Conservation (phyloP, 64 coral and sea anemone genomes). For the Montipora sp. region DNA sequence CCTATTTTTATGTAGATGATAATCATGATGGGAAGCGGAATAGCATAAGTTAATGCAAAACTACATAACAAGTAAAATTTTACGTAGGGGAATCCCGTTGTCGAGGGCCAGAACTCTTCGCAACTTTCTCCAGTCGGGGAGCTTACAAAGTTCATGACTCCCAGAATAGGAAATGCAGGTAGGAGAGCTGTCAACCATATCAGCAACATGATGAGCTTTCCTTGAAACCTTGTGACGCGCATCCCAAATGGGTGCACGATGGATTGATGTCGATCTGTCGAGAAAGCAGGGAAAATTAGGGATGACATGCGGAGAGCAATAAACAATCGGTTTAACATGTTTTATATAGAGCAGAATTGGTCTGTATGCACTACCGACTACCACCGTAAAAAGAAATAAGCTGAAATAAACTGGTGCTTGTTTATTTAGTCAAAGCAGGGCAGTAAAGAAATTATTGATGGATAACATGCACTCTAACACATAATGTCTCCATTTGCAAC, state of each 20-base stretch:
- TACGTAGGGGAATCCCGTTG: background rate
- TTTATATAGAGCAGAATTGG: no score
- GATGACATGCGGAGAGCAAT: background rate
- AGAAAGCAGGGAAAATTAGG: background rate
- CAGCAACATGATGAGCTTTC: constrained; percentile 81
- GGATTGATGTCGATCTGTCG: constrained; percentile 90
- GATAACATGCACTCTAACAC: no score
- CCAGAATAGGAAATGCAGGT: constrained; percentile 85
- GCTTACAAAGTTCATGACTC: constrained; percentile 42
- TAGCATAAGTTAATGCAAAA: constrained; percentile 80
- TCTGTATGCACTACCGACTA: no score
- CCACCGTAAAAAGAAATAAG: no score
- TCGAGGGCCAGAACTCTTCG: constrained; percentile 65
- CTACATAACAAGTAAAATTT: constrained; percentile 53
- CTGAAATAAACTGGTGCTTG: no score
- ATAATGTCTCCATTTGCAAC: no score
- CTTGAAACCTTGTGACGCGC: constrained; percentile 76
- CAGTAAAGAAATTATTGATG: no score
- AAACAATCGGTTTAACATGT: background rate
- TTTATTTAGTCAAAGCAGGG: no score
- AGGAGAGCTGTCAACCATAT: constrained; percentile 91
- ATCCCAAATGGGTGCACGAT: constrained; percentile 92
- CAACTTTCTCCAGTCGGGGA: background rate
- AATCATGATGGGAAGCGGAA: constrained; percentile 90
- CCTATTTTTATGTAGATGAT: constrained; percentile 90